Percentiles rank a stretch among this genome's conserved stretches.
These are phyloP conservation scores for Drosophila busckii DNA, from an alignment of 1,140 invertebrate genomes.

Conservation along the genomic window DNA sequence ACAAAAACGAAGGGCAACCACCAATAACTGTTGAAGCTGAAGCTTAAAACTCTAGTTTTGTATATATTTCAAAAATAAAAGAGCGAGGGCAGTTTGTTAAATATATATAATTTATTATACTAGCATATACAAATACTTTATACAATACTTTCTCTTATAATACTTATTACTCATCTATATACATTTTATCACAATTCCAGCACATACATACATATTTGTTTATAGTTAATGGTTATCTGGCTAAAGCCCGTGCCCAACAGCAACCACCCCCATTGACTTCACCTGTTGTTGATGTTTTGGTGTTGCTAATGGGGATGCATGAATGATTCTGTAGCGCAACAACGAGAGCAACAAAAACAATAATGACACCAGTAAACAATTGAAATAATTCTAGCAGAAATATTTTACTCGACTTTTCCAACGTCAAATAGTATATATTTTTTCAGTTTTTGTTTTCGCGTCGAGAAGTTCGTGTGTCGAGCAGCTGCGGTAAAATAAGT, in stretches of 20 bases:
- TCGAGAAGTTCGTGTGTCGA: slow-evolving; percentile 32
- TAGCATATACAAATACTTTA: no score
- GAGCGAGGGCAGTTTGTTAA: no score
- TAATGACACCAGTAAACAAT: slow-evolving; percentile 74
- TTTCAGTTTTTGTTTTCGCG: slow-evolving; percentile 49
- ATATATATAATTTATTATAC: no score
- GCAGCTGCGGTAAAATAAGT: slow-evolving; percentile 18
- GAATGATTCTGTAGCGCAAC: slow-evolving; percentile 52
- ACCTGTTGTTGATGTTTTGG: slow-evolving; percentile 31
- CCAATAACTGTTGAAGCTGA: slow-evolving; percentile 1
- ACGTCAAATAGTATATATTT: slow-evolving; percentile 17
- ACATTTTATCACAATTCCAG: no score
- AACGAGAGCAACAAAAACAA: slow-evolving; percentile 26
- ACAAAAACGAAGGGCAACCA: slow-evolving; percentile 35
- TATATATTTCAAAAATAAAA: no score
- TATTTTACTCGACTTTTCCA: slow-evolving; percentile 45
- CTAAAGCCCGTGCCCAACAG: neutral
- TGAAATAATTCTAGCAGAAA: slow-evolving; percentile 76
- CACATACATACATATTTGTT: no score
- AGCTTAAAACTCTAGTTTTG: no score
- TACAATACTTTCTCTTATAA: no score
- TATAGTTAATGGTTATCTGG: no score
- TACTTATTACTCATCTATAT: no score
- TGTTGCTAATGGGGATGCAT: slow-evolving; percentile 66
- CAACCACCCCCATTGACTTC: slow-evolving; percentile 11